Conservation (phyloP, 2,113 vertebrate genomes). For the Danionella cerebrum region DNA sequence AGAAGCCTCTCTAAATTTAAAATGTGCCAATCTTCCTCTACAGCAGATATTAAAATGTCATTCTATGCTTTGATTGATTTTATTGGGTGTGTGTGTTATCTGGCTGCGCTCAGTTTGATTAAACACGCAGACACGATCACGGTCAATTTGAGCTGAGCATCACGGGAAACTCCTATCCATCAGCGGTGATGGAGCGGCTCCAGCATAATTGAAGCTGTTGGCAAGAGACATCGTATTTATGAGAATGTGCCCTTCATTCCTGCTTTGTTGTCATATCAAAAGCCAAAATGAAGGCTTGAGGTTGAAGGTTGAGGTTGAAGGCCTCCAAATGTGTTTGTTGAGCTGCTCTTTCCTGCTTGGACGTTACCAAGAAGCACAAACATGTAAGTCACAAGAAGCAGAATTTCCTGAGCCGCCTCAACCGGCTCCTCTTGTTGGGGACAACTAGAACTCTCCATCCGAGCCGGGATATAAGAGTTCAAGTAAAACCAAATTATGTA, state of each 20-base stretch:
- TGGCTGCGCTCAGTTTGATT: constrained; percentile 58
- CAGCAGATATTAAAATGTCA: constrained; percentile 69
- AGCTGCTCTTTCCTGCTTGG: too few species aligned
- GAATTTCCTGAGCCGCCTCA: too few species aligned
- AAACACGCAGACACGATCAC: constrained; percentile 60
- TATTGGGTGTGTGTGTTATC: constrained; percentile 59
- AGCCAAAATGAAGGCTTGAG: not conserved
- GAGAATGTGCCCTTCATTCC: not conserved
- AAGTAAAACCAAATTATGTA: too few species aligned
- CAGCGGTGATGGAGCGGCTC: not conserved
- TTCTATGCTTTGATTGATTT: constrained; percentile 61
- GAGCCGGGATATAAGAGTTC: too few species aligned
- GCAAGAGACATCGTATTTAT: not conserved
- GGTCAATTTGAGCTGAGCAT: constrained; percentile 45
- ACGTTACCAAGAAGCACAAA: too few species aligned
- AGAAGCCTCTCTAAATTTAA: constrained; percentile 60
- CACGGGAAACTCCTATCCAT: constrained; percentile 33
- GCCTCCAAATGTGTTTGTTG: too few species aligned
- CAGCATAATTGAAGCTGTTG: not conserved
- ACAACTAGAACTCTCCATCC: too few species aligned
- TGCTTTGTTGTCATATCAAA: not conserved
- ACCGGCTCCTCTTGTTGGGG: too few species aligned
- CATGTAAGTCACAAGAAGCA: too few species aligned
- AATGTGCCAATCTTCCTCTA: constrained; percentile 65
- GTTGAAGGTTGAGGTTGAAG: not conserved